These are phyloP conservation scores for Drosophila rufa DNA, from an alignment of 1,140 invertebrate genomes.

Conservation along the genomic window DNA sequence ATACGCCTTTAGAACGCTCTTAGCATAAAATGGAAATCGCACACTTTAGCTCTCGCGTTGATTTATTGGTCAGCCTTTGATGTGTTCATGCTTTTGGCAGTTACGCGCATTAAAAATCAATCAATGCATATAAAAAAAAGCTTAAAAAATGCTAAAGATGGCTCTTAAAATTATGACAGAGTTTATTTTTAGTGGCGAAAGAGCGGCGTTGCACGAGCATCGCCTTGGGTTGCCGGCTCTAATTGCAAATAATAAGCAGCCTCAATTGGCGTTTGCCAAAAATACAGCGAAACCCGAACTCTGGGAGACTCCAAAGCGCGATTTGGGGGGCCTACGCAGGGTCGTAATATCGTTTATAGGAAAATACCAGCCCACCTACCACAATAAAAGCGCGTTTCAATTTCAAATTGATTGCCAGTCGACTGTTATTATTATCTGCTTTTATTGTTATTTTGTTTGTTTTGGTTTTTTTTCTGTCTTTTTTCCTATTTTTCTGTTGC, in stretches of 20 bases:
- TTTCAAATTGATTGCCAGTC: conserved; percentile 81
- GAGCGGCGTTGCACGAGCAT: conserved; percentile 52
- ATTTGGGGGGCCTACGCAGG: conserved; percentile 61
- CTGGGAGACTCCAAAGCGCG: conserved; percentile 13
- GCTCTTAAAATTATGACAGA: conserved; percentile 53
- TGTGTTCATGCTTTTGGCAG: conserved; percentile 43
- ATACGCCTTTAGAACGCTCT: conserved; percentile 48
- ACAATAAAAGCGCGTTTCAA: conserved; percentile 77
- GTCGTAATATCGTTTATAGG: conserved; percentile 37
- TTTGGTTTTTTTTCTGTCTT: conserved; percentile 9
- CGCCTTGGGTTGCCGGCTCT: conserved; percentile 63
- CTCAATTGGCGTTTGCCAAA: conserved; percentile 69
- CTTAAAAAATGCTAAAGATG: conserved; percentile 33
- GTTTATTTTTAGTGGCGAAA: conserved; percentile 53
- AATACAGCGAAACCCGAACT: conserved; percentile 2
- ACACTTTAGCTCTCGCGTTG: conserved; percentile 9
- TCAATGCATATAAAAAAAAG: conserved; percentile 45
- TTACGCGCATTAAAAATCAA: conserved; percentile 74
- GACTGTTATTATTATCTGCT: conserved; percentile 74
- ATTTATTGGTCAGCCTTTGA: conserved; percentile 37
- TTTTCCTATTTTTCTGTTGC: conserved; percentile 34
- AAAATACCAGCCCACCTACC: conserved; percentile 55
- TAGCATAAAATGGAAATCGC: conserved; percentile 21
- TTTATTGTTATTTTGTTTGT: conserved; percentile 50
- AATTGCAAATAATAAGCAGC: conserved; percentile 76